Evolutionary conservation across 2,888 invertebrate species (phyloP), one percentile per base, ranked within the genome.

Genomic region (Microctonus aethiopoides): DNA sequence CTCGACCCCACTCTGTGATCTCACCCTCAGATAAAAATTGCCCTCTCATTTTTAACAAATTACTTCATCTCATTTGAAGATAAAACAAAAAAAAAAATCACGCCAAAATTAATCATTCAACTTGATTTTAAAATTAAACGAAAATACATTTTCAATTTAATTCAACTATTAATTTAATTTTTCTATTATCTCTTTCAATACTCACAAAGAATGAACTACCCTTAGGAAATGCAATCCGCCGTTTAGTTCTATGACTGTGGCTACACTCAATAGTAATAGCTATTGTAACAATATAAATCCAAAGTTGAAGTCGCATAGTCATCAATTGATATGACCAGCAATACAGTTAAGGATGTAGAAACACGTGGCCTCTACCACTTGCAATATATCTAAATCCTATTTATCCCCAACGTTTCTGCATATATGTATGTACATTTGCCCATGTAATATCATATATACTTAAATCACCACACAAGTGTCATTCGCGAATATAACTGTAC

Each of bases 171-270:
- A 29, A 5, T 7, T 7, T 29, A 3, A 29, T 29, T 3, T 29
- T 29, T 29, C 3, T 29, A 29, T 39, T n/a, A 16, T 7, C 16
- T 46, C n/a, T 16, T 16, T 71, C 67, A 67, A 72, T 79, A 86
- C 86, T 86, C 75, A 86, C 86, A 75, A 85, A 86, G 74, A 83
- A 85, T 46, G 81, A 78, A 78, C 83, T 83, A 63, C 86, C 85
- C 73, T 84, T 83, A 29, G 75, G 79, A 60, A 86, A 86, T 29
- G 82, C 80, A 67, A 86, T 72, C 51, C 76, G 74, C 71, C 86
- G 82, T 68, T 77, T 81, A 67, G 71, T 70, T 65, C 79, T 52
- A 5, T 36, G 24, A n/a, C 13, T 22, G 22, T 32, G 39, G 61
- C 57, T 57, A 10, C 71, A 62, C 64, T 60, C 67, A 63, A 70